Conservation (phyloP, 2,797 vertebrate species). For the Lacerta viridis region DNA sequence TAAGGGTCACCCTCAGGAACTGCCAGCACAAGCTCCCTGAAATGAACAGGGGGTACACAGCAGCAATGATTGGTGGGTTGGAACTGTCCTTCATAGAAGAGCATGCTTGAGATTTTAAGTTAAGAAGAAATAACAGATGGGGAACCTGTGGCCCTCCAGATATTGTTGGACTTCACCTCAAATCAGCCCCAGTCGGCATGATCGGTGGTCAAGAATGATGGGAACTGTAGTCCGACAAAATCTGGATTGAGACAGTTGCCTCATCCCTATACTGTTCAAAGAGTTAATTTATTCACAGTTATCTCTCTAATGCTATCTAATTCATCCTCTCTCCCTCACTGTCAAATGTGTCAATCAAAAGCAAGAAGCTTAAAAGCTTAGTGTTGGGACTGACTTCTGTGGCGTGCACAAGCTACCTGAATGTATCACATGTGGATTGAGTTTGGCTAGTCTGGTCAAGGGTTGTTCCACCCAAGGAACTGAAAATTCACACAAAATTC, state of each 20-base stretch:
- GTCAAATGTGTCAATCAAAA: constrained; percentile 15
- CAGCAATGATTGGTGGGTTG: neutral
- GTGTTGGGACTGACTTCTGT: neutral
- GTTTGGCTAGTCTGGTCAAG: neutral
- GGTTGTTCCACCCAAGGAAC: neutral
- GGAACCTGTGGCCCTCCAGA: neutral
- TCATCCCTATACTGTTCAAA: neutral
- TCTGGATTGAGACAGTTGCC: neutral
- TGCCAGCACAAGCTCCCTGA: neutral
- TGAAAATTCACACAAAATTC: neutral
- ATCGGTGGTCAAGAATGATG: neutral
- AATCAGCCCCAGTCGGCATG: neutral
- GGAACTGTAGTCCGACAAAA: neutral
- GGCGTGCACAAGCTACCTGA: neutral
- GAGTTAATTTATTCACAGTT: neutral
- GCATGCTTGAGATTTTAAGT: neutral
- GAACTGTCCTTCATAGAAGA: neutral
- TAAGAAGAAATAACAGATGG: neutral
- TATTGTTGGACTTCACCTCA: neutral
- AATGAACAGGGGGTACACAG: neutral
- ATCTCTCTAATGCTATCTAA: neutral
- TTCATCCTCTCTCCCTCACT: constrained; percentile 30
- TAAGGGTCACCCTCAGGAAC: no score
- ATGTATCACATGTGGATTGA: neutral
- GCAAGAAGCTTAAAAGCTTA: neutral